Evolutionary conservation across 2,888 invertebrate species (phyloP), one percentile per base, ranked within the genome.

Genomic region (Flabesymbios commensalis): DNA sequence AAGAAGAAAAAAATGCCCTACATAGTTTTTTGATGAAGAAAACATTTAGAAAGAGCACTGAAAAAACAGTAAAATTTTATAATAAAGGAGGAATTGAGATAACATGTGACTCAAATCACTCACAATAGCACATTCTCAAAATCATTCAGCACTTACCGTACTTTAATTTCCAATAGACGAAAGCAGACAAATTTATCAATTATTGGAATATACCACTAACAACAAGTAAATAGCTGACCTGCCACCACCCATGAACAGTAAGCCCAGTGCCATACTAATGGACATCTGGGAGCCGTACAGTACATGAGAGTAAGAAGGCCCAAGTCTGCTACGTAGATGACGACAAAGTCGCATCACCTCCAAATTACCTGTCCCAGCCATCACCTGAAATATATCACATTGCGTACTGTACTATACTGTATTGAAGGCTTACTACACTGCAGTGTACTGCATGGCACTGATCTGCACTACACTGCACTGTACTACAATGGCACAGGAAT

Each of bases 261-360:
- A 87, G 0, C 98, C 98, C 42, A 96, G 85, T 0, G 96, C 90
- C 90, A 94, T 92, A 80, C 96, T 95, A n/a, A 93, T 90, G 17
- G 94, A 94, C 87, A 97, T 89, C 86, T 99, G 92, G 14, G 91
- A 91, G 28, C 93, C 93, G 81, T 96, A 95, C 0, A 93, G 89
- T 41, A 90, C 87, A 52, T 88, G 87, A 39, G 71, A 74, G 60
- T 79, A 74, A 28, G 74, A 74, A 4, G 77, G 86, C 0, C 93
- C 91, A 3, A 94, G 90, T 7, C 81, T 72, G 53, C 90, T 88
- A 56, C 96, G 88, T 72, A 97, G 85, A 74, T 91, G 89, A 1
- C 97, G 88, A 74, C 94, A 92, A 64, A 92, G 85, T 39, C 95
- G 88, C 78, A 98, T 85, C 32, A 88, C 87, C 57, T 87, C 86